Conservation (phyloP, 2,113 vertebrate genomes). For the Lampris incognitus region DNA sequence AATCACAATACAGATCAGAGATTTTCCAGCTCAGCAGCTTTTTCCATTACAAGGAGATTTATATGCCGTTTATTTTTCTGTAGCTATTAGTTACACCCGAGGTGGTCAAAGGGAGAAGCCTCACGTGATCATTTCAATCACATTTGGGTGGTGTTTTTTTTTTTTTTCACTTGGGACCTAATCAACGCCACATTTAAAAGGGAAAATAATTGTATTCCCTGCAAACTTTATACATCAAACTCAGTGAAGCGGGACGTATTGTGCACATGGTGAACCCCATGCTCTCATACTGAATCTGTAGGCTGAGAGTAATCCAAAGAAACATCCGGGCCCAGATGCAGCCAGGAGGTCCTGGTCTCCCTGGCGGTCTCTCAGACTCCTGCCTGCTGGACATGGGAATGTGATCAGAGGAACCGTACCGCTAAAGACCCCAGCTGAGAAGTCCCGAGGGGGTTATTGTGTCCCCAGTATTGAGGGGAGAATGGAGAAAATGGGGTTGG, state of each 20-base stretch:
- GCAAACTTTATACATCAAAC: constrained; percentile 23
- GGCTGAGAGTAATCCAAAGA: constrained; percentile 14
- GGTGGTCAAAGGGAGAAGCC: constrained; percentile 47
- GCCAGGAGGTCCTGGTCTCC: constrained; percentile 37
- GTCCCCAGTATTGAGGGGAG: constrained; percentile 30
- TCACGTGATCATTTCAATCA: constrained; percentile 39
- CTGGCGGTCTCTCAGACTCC: neutral
- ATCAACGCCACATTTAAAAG: constrained; percentile 49
- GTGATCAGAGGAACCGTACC: constrained; percentile 33
- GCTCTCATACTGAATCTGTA: constrained; percentile 30
- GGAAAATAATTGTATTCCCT: constrained; percentile 30
- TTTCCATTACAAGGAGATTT: constrained; percentile 25
- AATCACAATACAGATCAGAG: constrained; percentile 24
- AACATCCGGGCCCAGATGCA: constrained; percentile 31
- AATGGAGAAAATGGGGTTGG: neutral
- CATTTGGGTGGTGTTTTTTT: constrained; percentile 3
- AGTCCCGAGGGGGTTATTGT: constrained; percentile 50
- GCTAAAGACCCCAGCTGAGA: constrained; percentile 58
- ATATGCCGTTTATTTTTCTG: constrained; percentile 19
- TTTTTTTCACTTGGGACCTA: constrained; percentile 30
- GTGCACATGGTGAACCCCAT: constrained; percentile 45
- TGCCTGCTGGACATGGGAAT: constrained; percentile 45
- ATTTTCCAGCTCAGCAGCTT: constrained; percentile 39
- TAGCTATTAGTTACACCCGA: constrained; percentile 49
- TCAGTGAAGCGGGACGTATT: constrained; percentile 29